Percentiles rank a stretch among this genome's conserved stretches.
Evolutionary conservation across 2,888 invertebrate species (phyloP).

Genomic region (Drosophila testacea): DNA sequence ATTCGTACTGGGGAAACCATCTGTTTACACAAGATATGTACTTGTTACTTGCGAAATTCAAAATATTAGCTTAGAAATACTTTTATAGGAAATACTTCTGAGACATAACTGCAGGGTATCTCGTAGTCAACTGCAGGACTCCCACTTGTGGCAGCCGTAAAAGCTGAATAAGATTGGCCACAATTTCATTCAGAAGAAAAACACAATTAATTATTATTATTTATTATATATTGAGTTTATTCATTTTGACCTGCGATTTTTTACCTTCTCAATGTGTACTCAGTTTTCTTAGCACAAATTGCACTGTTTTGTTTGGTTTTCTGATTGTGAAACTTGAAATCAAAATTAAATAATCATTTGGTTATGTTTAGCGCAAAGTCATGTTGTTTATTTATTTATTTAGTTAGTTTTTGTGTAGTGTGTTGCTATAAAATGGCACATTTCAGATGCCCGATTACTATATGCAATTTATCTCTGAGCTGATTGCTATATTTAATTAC

Average conservation of each 20-base stretch:
- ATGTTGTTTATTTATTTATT: slow-evolving; percentile 28
- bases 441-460: slow-evolving; percentile 20
- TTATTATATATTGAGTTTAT: slow-evolving; percentile 50
- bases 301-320: slow-evolving; percentile 35
- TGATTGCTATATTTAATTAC: slow-evolving; percentile 25
- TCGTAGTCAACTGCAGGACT: not conserved
- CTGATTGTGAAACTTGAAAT: slow-evolving; percentile 39
- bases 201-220: slow-evolving; percentile 16
- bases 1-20: slow-evolving; percentile 23
- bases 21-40: not conserved
- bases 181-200: not conserved
- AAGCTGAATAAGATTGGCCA: not conserved
- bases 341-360: slow-evolving; percentile 31
- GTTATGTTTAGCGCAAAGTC: slow-evolving; percentile 30
- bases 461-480: slow-evolving; percentile 29
- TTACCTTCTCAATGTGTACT: slow-evolving; percentile 19
- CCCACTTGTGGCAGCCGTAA: not conserved
- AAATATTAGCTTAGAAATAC: too few relatives aligned
- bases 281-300: slow-evolving; percentile 35
- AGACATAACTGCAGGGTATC: not conserved
- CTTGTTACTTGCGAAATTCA: too few relatives aligned
- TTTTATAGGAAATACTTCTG: too few relatives aligned
- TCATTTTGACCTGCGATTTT: slow-evolving; percentile 41
- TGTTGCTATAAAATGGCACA: slow-evolving; percentile 47
- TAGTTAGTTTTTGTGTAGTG: slow-evolving; percentile 13